Conservation (phyloP, 2,888 invertebrate genomes). For the Drosophila gaucha region DNA sequence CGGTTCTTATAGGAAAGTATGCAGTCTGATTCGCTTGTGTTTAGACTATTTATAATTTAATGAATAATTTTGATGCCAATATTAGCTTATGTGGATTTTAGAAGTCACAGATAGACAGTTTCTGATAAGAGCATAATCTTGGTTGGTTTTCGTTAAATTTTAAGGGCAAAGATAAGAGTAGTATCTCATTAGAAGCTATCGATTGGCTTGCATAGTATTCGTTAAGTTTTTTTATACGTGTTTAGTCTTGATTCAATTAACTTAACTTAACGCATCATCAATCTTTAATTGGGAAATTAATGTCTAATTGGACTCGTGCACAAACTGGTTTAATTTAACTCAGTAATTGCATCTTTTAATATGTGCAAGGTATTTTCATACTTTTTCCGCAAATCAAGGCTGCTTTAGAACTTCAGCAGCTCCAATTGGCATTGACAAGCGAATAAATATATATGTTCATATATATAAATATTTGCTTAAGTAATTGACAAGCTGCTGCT, state of each 20-base stretch:
- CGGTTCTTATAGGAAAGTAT: neutral
- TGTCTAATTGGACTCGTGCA: neutral
- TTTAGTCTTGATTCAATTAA: too few relatives aligned
- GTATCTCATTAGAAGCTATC: neutral
- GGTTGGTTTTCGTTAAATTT: neutral
- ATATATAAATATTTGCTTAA: constrained; percentile 30
- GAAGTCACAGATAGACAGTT: neutral
- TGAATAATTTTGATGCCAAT: too few relatives aligned
- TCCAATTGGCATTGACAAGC: constrained; percentile 17
- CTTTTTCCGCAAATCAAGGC: constrained; percentile 9
- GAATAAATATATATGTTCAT: constrained; percentile 4
- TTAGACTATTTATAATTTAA: neutral
- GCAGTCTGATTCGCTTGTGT: neutral
- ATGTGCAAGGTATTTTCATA: too few relatives aligned
- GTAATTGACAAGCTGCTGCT: constrained; percentile 47
- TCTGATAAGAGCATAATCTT: neutral
- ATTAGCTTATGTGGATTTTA: neutral
- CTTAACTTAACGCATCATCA: too few relatives aligned
- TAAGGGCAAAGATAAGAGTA: neutral
- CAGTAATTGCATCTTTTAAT: neutral
- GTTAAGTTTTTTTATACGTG: neutral
- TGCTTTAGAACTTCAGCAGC: neutral
- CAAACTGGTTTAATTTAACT: neutral
- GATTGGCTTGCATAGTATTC: neutral
- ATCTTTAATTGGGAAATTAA: neutral